Percentiles rank a stretch among this genome's conserved stretches.
These are phyloP conservation scores for Drosophila jambulina DNA, from an alignment of 1,140 invertebrate genomes.

Conservation along the genomic window DNA sequence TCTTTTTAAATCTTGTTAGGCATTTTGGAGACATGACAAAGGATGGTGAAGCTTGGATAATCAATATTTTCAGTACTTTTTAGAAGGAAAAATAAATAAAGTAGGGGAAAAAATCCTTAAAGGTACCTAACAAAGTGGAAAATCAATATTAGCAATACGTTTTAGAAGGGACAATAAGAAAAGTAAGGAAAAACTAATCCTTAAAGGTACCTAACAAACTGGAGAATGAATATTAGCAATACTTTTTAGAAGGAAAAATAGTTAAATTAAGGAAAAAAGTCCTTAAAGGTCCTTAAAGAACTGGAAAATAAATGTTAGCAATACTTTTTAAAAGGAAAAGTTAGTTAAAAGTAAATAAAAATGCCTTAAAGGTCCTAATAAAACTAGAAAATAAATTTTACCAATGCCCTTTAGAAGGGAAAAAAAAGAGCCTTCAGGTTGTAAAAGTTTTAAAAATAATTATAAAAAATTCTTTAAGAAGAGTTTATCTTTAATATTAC, in stretches of 20 bases:
- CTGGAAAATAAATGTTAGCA: too few species aligned
- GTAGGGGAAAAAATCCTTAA: neutral
- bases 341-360: too few species aligned
- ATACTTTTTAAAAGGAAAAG: neutral
- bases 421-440: neutral
- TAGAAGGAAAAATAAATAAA: neutral
- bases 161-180: neutral
- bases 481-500: neutral
- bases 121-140: neutral
- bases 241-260: neutral
- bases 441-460: neutral
- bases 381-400: neutral
- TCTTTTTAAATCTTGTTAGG: neutral
- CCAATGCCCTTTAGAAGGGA: neutral
- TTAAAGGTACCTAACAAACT: too few species aligned
- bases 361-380: neutral
- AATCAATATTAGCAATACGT: neutral
- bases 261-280: too few species aligned
- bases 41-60: neutral
- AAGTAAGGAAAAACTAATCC: neutral
- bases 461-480: neutral
- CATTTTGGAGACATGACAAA: neutral
- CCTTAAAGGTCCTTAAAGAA: neutral
- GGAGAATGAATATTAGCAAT: neutral
- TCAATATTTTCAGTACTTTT: neutral